Percentiles rank a stretch among this genome's conserved stretches.
Evolutionary conservation across 2,113 vertebrate species (phyloP).

Genomic region (Zeus faber): DNA sequence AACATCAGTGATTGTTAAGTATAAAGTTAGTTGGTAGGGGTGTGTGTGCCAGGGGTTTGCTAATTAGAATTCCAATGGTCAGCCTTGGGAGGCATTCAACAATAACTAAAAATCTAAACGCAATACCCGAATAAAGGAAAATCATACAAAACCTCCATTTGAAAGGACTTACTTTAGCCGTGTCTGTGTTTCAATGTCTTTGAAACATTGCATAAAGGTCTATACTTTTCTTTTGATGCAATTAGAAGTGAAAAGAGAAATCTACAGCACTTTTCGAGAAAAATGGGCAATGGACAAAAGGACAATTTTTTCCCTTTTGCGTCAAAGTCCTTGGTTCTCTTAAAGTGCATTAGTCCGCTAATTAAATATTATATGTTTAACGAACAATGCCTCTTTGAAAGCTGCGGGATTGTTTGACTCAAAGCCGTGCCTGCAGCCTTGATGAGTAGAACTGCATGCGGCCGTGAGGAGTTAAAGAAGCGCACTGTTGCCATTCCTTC

Average conservation of each 20-base stretch:
- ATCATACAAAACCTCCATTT: constrained; percentile 24
- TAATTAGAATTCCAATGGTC: constrained; percentile 49
- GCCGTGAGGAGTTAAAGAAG: constrained; percentile 55
- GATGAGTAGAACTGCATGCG: constrained; percentile 49
- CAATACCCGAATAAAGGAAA: constrained; percentile 43
- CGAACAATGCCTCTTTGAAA: constrained; percentile 63
- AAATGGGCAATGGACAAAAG: constrained; percentile 69
- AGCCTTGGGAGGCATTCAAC: constrained; percentile 50
- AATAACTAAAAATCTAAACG: constrained; percentile 53
- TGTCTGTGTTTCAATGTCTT: constrained; percentile 52
- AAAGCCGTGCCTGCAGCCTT: constrained; percentile 63
- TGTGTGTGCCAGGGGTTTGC: neutral
- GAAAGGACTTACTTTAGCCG: constrained; percentile 40
- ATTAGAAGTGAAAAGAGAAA: constrained; percentile 51
- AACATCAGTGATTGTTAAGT: neutral
- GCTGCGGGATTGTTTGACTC: constrained; percentile 61
- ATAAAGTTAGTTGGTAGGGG: neutral
- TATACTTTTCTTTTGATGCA: constrained; percentile 64
- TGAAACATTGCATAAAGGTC: constrained; percentile 62
- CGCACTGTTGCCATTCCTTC: constrained; percentile 48
- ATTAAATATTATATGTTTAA: constrained; percentile 73
- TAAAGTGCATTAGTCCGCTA: constrained; percentile 65
- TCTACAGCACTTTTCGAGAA: constrained; percentile 54
- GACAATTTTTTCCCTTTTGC: constrained; percentile 56
- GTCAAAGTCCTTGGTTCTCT: constrained; percentile 69